Base-by-base conservation (phyloP, 1,140 invertebrate genomes). In the Berghia stephanieae region DNA sequence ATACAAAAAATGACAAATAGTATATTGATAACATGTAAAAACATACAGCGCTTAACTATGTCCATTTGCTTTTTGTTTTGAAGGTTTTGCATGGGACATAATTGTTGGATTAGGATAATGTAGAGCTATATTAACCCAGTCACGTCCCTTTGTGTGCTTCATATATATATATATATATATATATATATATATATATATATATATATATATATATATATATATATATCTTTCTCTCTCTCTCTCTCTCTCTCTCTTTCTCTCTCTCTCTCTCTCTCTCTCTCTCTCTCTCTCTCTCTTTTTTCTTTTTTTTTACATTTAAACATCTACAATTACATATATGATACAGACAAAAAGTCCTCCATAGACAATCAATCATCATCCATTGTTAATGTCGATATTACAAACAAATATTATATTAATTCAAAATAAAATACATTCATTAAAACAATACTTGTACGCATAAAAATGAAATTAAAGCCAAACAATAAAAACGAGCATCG, bases 321-420 rank as follows among this genome's bases (percentile, higher is more conserved):
- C 68, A 31, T 44, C 68, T 3, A n/a, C 43, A 2, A 8, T 34
- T 31, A n/a, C 49, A 18, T 24, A 44, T 36, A 31, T 16, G 18
- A 57, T 75, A 43, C 4, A 44, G 34, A 43, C 44, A 42, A 43
- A 34, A 63, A 38, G 72, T 8, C 27, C 72, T 1, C 16, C 31
- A 42, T 63, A 52, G 1, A n/a, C 72, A 1, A 21, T 75, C 13
- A 63, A 63, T 6, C 72, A 75, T 40, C 72, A 75, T 36, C 38
- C n/a, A n/a, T n/a, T n/a, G n/a, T n/a, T n/a, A n/a, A n/a, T n/a
- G n/a, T n/a, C n/a, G n/a, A n/a, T n/a, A n/a, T n/a, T n/a, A n/a
- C n/a, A n/a, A n/a, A n/a, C n/a, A n/a, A n/a, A n/a, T n/a, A n/a
- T n/a, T n/a, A n/a, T n/a, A n/a, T n/a, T n/a, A n/a, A n/a, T n/a